These are phyloP conservation scores for Drosophila ercepeae DNA, from an alignment of 1,140 invertebrate genomes.

Conservation along the genomic window DNA sequence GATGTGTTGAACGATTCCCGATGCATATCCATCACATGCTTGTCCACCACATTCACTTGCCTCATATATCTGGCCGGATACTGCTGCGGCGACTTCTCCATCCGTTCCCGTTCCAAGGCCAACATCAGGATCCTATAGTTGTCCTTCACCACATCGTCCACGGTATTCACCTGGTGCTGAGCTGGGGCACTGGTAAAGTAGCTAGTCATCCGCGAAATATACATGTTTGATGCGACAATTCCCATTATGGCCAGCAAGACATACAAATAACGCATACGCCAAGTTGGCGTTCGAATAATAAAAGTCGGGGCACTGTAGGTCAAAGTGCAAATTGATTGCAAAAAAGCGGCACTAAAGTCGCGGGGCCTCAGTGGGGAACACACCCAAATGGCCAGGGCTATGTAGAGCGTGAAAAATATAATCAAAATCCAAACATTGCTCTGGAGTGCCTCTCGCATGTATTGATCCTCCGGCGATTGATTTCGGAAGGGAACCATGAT, in stretches of 20 bases:
- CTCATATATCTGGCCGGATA: conserved; percentile 45
- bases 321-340: conserved; percentile 64
- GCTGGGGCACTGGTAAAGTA: conserved; percentile 59
- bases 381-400: conserved; percentile 58
- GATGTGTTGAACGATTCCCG: conserved; percentile 53
- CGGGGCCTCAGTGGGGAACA: conserved; percentile 55
- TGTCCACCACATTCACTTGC: conserved; percentile 49
- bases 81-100: conserved; percentile 6
- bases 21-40: conserved; percentile 31
- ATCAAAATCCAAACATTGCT: conserved; percentile 55
- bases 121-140: conserved; percentile 61
- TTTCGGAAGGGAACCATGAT: conserved; percentile 73
- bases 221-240: conserved; percentile 68
- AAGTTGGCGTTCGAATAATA: conserved; percentile 32
- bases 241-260: conserved; percentile 60
- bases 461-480: conserved; percentile 54
- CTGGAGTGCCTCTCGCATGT: conserved; percentile 55
- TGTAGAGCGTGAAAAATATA: conserved; percentile 42
- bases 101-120: conserved; percentile 51
- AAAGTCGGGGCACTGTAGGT: conserved; percentile 47
- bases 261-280: conserved; percentile 61
- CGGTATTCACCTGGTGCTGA: conserved; percentile 47
- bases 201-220: conserved; percentile 71
- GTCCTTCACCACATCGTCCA: conserved; percentile 62
- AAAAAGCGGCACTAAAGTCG: conserved; percentile 58